Base-by-base conservation (phyloP, 2,888 invertebrate genomes). In the Meta bourneti region DNA sequence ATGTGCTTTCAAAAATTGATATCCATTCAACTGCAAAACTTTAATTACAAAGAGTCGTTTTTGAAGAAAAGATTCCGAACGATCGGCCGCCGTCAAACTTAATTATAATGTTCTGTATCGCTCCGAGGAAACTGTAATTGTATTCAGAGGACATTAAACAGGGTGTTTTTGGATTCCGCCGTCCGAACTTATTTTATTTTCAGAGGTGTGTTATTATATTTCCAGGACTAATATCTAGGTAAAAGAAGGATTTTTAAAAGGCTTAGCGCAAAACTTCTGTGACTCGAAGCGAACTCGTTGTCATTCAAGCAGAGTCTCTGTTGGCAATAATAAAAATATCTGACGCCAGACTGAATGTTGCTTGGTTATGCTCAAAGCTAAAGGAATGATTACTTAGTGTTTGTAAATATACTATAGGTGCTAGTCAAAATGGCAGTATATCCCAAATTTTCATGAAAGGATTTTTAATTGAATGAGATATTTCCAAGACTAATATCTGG, bases 41-140 rank as follows among this genome's bases (percentile, higher is more conserved):
- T 87, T 87, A 87, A 87, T 87, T 87, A 87, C 52, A 19, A 80
- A 87, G 72, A 87, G 79, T 20, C 61, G 72, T 72, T 87, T 87
- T 74, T 78, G 54, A 72, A 49, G 80, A 71, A 72, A 80, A 34
- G 71, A 51, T 49, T 72, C 71, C 48, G 48, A 79, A n/a, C 52
- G 51, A 34, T n/a, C 69, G 69, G 0, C 51, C 49, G 51, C 11
- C 61, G 78, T 61, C 20, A 70, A 75, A 86, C 77, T 78, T 86
- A 69, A 86, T 85, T 85, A 86, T 70, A 78, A 86, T n/a, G 77
- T 72, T 77, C 19, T n/a, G 7, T 51, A 19, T 70, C 51, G 77
- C 85, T 77, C 49, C 16, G 20, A 78, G 85, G 69, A 34, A 75
- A 9, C 20, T 70, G 77, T 86, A 86, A 86, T 86, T 86, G 70